phyloP scores from a whole-genome alignment of 2,888 invertebrate genomes.

The Hydriomena furcata region DNA sequence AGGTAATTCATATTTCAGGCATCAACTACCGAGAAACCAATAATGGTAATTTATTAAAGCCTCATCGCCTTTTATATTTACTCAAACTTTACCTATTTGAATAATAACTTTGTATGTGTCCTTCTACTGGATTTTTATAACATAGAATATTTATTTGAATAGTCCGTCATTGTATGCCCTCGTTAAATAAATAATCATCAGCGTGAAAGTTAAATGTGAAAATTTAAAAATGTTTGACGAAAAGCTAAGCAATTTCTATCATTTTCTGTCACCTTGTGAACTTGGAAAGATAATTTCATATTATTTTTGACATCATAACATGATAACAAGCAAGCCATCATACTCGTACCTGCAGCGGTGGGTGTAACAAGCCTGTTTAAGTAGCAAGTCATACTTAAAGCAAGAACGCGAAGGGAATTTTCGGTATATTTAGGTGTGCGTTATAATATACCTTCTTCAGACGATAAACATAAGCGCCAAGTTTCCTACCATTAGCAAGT shows the following conservation, averaged over 20 bases:
- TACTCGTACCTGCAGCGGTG: too few species aligned
- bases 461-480: constrained; percentile 19
- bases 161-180: not conserved
- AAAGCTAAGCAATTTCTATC: too few species aligned
- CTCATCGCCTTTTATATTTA: constrained; percentile 56
- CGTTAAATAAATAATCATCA: not conserved
- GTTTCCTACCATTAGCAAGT: constrained; percentile 29
- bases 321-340: too few species aligned
- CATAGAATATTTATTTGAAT: not conserved
- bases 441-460: constrained; percentile 9
- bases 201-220: not conserved
- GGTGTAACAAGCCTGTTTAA: too few species aligned
- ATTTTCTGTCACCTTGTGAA: too few species aligned
- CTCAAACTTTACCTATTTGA: constrained; percentile 61
- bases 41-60: constrained; percentile 68
- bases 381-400: too few species aligned
- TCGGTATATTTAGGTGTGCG: not conserved
- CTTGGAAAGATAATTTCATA: too few species aligned
- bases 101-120: constrained; percentile 44
- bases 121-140: constrained; percentile 8
- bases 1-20: constrained; percentile 64
- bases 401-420: not conserved
- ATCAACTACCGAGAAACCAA: constrained; percentile 60
- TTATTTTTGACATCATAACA: too few species aligned
- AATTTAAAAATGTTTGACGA: too few species aligned